These are phyloP conservation scores for Hetaerina titia DNA, from an alignment of 2,888 invertebrate genomes.

Conservation along the genomic window DNA sequence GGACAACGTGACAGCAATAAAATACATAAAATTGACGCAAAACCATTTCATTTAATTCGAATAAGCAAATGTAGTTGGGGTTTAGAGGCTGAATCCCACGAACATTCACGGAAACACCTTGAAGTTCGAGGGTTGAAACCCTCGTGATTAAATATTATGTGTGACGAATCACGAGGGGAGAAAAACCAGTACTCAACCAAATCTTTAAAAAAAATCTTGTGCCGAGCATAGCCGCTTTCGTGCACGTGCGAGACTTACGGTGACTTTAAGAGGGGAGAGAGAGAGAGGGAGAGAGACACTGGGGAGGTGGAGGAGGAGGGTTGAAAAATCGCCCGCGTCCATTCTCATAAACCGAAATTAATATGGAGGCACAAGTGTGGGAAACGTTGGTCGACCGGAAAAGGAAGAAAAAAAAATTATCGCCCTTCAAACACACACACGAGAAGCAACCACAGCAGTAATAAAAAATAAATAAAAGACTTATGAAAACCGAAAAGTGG, in stretches of 20 bases:
- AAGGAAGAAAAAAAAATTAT: neutral
- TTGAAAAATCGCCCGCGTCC: neutral
- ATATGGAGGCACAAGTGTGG: conserved; percentile 4
- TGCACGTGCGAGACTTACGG: neutral
- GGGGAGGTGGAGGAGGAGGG: neutral
- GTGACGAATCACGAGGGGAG: neutral
- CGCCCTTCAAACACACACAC: neutral
- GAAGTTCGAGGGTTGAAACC: neutral
- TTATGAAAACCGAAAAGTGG: neutral
- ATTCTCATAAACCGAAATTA: conserved; percentile 23
- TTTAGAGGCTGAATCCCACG: too few species aligned
- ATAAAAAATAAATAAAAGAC: neutral
- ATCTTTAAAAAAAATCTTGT: neutral
- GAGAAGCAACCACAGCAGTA: neutral
- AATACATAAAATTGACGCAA: too few species aligned
- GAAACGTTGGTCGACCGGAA: neutral
- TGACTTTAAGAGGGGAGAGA: too few species aligned
- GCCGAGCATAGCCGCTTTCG: neutral
- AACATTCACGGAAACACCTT: too few species aligned
- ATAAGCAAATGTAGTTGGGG: too few species aligned
- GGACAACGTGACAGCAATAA: too few species aligned
- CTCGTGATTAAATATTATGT: neutral
- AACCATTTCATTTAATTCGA: too few species aligned
- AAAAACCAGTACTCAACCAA: neutral
- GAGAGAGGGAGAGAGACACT: neutral